Evolutionary conservation across 2,888 invertebrate genomes (phyloP), one percentile per base, ranked within the genome.

Genomic region (Gortyna flavago): DNA sequence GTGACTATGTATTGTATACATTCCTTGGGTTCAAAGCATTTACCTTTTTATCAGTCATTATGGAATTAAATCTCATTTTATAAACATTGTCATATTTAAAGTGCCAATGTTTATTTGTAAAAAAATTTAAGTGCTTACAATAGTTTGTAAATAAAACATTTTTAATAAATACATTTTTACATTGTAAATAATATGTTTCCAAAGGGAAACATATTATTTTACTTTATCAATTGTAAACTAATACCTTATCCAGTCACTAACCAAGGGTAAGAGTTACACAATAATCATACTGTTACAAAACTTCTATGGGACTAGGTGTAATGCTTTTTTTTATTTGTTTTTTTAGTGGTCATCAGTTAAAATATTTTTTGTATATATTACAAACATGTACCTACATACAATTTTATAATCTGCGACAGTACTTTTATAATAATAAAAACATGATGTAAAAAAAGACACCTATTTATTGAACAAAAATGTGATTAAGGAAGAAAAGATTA

Each of bases 1-100:
- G 91, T 97, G 93, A 95, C 85, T 64, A 51, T 54, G 51, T 76
- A 62, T 48, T 57, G 16, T 72, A 3, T 29, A 75, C 87, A 85
- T 85, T 85, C 78, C 81, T 64, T 44, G 25, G 32, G 54, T 64
- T 75, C 25, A 69, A 62, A 75, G 71, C 65, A 74, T 83, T 81
- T 86, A 16, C 51, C 9, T 69, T 61, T 35, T 25, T 54, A 66
- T 57, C 13, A 57, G 54, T 61, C 35, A 54, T 59, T 66, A 57
- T 57, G 38, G 25, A n/a, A 44, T 35, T 21, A 72, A 85, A 77
- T 85, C 69, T 73, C 35, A 57, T 38, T 35, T 54, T 35, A 64
- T 38, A 61, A 61, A 66, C 18, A 35, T 65, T 72, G 32, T 72
- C n/a, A 44, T 61, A 8, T 29, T 44, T 48, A 21, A 32, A n/a